These are phyloP conservation scores for Hyposoter dolosus DNA, from an alignment of 2,888 invertebrate genomes.

Conservation along the genomic window DNA sequence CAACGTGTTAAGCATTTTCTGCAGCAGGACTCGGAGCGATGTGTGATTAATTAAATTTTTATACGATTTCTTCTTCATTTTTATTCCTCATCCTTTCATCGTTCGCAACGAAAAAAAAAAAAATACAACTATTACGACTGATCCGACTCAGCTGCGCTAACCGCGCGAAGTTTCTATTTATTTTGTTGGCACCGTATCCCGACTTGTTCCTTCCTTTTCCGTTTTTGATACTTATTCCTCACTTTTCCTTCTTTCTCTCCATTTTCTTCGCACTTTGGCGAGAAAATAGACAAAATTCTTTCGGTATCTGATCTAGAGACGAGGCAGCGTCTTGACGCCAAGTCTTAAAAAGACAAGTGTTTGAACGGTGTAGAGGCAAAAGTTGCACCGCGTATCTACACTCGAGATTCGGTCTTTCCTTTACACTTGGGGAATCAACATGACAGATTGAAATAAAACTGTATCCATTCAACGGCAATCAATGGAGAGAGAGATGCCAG, in stretches of 20 bases:
- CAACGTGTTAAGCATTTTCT: neutral
- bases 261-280: slow-evolving; percentile 34
- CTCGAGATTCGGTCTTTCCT: too few relatives aligned
- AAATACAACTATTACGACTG: slow-evolving; percentile 39
- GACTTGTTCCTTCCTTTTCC: slow-evolving; percentile 30
- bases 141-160: slow-evolving; percentile 43
- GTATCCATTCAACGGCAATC: slow-evolving; percentile 17
- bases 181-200: slow-evolving; percentile 65
- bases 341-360: too few relatives aligned
- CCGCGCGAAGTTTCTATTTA: slow-evolving; percentile 60
- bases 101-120: slow-evolving; percentile 23
- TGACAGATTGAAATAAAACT: slow-evolving; percentile 25
- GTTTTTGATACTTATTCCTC: slow-evolving; percentile 5
- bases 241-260: neutral
- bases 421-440: slow-evolving; percentile 12
- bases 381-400: too few relatives aligned
- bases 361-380: too few relatives aligned
- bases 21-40: neutral
- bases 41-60: neutral
- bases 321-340: too few relatives aligned
- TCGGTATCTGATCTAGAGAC: slow-evolving; percentile 26
- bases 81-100: neutral
- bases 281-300: slow-evolving; percentile 23
- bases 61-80: neutral
- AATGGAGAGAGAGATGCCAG: neutral